phyloP scores from a whole-genome alignment of 2,113 vertebrate genomes.

The Pygoscelis adeliae region DNA sequence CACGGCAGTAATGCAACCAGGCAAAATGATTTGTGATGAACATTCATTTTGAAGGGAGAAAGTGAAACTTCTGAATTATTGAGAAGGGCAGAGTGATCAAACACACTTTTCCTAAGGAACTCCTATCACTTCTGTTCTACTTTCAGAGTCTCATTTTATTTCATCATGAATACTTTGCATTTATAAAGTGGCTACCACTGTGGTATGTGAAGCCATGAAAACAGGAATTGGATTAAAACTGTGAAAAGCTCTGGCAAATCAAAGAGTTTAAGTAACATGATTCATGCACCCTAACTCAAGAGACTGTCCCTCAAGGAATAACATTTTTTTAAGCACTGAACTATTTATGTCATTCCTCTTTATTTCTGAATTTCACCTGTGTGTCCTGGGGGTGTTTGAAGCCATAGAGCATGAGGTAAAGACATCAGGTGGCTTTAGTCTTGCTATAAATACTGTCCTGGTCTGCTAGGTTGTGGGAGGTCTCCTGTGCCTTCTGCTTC shows the following conservation, averaged over 20 bases:
- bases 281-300: neutral
- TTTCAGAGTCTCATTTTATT: constrained; percentile 1
- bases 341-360: neutral
- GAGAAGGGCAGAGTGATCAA: neutral
- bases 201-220: neutral
- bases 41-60: neutral
- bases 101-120: neutral
- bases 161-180: neutral
- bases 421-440: neutral
- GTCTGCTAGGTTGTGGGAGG: neutral
- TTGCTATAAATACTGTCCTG: neutral
- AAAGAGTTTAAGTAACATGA: neutral
- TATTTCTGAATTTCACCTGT: neutral
- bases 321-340: neutral
- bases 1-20: neutral
- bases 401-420: neutral
- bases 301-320: neutral
- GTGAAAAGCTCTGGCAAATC: constrained; percentile 5
- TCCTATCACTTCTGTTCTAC: constrained; percentile 8
- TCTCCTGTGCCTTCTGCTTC: neutral
- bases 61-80: neutral
- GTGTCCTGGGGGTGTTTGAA: neutral
- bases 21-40: neutral
- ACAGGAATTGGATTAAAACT: neutral
- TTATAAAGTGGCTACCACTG: neutral